These are phyloP conservation scores for Syngnathus floridae DNA, from an alignment of 2,113 vertebrate genomes.

Conservation along the genomic window DNA sequence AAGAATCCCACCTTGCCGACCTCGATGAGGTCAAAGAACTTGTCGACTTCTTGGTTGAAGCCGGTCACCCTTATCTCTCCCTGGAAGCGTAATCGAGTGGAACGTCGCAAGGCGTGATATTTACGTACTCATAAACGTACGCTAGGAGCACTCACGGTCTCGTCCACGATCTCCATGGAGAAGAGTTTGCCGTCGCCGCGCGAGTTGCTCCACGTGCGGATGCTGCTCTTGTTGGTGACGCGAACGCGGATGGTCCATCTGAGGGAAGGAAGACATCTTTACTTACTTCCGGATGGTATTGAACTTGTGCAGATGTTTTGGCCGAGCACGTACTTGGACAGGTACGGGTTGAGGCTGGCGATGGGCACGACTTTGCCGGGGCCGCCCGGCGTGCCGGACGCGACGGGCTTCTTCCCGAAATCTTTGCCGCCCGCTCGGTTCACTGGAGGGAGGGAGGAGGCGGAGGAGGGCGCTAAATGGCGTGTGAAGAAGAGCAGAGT, in stretches of 20 bases:
- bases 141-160: slow-evolving; percentile 78
- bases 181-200: slow-evolving; percentile 96
- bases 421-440: slow-evolving; percentile 68
- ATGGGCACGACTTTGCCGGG: slow-evolving; percentile 87
- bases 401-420: slow-evolving; percentile 68
- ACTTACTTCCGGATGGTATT: background rate
- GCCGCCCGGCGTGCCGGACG: slow-evolving; percentile 73
- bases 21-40: slow-evolving; percentile 86
- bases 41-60: slow-evolving; percentile 95
- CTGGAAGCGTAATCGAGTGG: slow-evolving; percentile 54
- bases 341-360: slow-evolving; percentile 92
- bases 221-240: slow-evolving; percentile 87
- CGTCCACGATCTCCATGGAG: slow-evolving; percentile 91
- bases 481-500: slow-evolving; percentile 36
- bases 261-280: background rate
- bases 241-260: slow-evolving; percentile 96
- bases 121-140: background rate
- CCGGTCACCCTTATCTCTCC: slow-evolving; percentile 93
- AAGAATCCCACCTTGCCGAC: slow-evolving; percentile 82
- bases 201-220: slow-evolving; percentile 96
- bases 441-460: slow-evolving; percentile 54
- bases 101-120: background rate
- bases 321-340: slow-evolving; percentile 81
- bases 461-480: slow-evolving; percentile 37
- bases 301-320: background rate